Conservation (phyloP, 2,113 vertebrate genomes). For the rabbit (Oryctolagus cuniculus) region DNA sequence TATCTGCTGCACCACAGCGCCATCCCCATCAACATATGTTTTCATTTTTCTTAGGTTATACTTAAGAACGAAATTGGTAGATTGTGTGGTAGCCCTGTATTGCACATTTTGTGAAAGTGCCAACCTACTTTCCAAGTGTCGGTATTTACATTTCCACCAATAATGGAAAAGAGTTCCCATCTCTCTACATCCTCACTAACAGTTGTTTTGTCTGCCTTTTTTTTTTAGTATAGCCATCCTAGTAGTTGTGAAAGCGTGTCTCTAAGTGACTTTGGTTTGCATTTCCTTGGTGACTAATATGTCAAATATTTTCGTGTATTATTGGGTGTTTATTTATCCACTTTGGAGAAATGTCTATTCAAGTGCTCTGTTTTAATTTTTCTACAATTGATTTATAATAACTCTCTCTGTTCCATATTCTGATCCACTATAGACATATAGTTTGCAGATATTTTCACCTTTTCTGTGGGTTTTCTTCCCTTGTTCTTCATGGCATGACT, state of each 20-base stretch:
- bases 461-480: background rate
- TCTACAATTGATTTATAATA: background rate
- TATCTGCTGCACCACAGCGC: too few relatives aligned
- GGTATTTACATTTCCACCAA: background rate
- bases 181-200: background rate
- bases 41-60: background rate
- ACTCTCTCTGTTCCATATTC: background rate
- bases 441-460: background rate
- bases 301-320: background rate
- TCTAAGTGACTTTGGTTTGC: constrained; percentile 1
- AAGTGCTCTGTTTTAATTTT: constrained; percentile 14
- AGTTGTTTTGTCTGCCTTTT: constrained; percentile 23
- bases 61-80: background rate
- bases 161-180: background rate
- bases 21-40: background rate
- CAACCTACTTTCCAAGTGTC: background rate
- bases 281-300: background rate
- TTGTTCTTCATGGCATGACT: background rate
- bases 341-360: background rate
- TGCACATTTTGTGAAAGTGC: background rate
- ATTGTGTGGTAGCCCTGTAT: background rate
- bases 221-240: background rate
- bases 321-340: background rate
- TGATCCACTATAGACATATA: background rate
- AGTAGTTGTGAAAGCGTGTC: background rate